A percentile compares a stretch with the other conserved stretches of the same genome.
Conservation (phyloP, 1,140 invertebrate species). For the Psilanteris sp. region DNA sequence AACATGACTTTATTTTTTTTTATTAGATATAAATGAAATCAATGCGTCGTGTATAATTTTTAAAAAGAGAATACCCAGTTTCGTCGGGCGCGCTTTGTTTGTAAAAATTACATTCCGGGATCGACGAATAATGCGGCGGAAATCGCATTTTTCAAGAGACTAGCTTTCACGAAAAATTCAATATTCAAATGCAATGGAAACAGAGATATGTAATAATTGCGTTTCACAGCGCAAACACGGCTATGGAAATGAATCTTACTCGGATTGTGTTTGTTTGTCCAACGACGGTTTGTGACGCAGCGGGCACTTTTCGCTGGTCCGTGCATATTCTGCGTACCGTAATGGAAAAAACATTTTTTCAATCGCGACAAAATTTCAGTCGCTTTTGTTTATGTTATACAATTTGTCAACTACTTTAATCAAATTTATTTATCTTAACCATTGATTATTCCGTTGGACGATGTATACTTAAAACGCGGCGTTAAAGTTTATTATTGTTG, state of each 20-base stretch:
- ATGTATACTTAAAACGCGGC: too few species aligned
- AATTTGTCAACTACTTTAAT: too few species aligned
- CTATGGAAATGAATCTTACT: constrained; percentile 40
- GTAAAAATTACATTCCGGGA: constrained; percentile 28
- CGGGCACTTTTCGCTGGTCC: constrained; percentile 1
- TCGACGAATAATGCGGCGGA: constrained; percentile 3
- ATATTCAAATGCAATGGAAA: constrained; percentile 47
- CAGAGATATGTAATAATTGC: constrained; percentile 51
- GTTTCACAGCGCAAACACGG: constrained; percentile 23
- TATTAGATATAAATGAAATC: too few species aligned
- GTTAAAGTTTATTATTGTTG: too few species aligned
- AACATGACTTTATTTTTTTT: too few species aligned
- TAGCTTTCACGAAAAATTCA: constrained; percentile 27
- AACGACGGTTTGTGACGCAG: neutral
- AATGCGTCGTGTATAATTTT: neutral
- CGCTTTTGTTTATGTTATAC: too few species aligned
- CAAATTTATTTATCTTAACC: too few species aligned
- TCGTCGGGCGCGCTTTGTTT: constrained; percentile 5
- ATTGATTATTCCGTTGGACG: too few species aligned
- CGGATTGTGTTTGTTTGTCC: constrained; percentile 15
- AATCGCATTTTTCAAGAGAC: constrained; percentile 4
- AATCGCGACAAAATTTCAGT: too few species aligned
- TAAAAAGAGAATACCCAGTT: neutral
- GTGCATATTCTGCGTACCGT: constrained; percentile 4
- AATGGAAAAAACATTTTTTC: constrained; percentile 1